Evolutionary conservation across 2,888 invertebrate genomes (phyloP).

Genomic region (Amphiduros pacificus): DNA sequence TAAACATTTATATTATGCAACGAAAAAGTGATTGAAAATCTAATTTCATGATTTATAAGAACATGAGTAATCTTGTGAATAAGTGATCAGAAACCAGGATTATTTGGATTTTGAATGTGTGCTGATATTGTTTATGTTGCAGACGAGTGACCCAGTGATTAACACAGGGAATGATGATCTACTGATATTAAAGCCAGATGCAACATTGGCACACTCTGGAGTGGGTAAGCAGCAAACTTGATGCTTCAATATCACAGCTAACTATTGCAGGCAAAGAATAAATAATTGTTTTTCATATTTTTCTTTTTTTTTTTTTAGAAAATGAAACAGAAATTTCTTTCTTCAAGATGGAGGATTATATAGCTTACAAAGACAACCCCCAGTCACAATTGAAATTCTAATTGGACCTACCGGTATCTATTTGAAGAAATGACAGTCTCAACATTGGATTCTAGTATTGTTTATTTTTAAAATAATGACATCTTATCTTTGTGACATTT

Average conservation of each 20-base stretch:
- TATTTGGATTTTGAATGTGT: neutral
- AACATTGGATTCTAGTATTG: too few relatives aligned
- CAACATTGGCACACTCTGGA: conserved; percentile 37
- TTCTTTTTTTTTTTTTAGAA: conserved; percentile 28
- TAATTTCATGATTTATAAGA: too few relatives aligned
- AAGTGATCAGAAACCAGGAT: too few relatives aligned
- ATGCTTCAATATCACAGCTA: neutral
- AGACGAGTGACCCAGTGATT: conserved; percentile 55
- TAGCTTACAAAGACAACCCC: conserved; percentile 36
- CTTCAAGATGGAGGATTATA: conserved; percentile 49
- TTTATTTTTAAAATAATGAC: too few relatives aligned
- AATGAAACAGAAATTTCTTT: conserved; percentile 57
- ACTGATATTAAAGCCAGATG: conserved; percentile 38
- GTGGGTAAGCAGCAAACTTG: conserved; percentile 32
- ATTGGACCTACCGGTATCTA: too few relatives aligned
- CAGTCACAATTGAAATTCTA: too few relatives aligned
- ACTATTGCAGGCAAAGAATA: neutral
- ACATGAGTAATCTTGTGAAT: too few relatives aligned
- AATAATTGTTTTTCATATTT: neutral
- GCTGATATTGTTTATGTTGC: conserved; percentile 15
- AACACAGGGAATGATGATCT: conserved; percentile 50
- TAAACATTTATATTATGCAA: too few relatives aligned
- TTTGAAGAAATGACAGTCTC: too few relatives aligned
- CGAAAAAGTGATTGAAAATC: too few relatives aligned
- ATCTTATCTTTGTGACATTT: too few relatives aligned